Conservation (phyloP, 1,140 invertebrate species). For the Pectinophora gossypiella region DNA sequence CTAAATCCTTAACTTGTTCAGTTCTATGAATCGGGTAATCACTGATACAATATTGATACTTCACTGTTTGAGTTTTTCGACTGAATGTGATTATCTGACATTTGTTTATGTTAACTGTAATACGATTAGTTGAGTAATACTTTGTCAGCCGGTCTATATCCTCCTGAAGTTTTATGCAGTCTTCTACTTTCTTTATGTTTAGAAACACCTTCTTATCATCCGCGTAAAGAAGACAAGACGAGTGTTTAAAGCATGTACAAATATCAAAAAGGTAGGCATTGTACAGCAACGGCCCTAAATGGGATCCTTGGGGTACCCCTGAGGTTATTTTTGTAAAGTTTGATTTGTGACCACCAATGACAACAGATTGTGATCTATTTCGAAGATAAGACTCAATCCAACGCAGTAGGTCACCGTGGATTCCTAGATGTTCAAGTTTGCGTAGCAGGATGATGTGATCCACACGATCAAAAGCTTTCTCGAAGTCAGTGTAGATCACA, state of each 20-base stretch:
- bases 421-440: constrained; percentile 21
- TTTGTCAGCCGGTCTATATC: neutral
- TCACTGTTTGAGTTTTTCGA: neutral
- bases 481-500: constrained; percentile 4
- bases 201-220: neutral
- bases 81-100: neutral
- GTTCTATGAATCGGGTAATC: neutral
- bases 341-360: constrained; percentile 10
- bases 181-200: neutral
- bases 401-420: constrained; percentile 13
- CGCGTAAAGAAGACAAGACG: neutral
- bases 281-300: constrained; percentile 21
- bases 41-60: neutral
- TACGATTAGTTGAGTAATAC: neutral
- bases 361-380: constrained; percentile 16
- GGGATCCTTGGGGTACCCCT: constrained; percentile 36
- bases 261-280: no score
- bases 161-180: neutral
- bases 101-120: neutral
- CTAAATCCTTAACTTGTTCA: neutral
- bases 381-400: constrained; percentile 18
- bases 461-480: constrained; percentile 31
- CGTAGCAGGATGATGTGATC: constrained; percentile 19
- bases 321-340: constrained; percentile 11
- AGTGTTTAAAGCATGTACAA: no score